These are phyloP conservation scores for Circaetus cinerascens DNA, from an alignment of 2,113 vertebrate genomes.

Conservation along the genomic window DNA sequence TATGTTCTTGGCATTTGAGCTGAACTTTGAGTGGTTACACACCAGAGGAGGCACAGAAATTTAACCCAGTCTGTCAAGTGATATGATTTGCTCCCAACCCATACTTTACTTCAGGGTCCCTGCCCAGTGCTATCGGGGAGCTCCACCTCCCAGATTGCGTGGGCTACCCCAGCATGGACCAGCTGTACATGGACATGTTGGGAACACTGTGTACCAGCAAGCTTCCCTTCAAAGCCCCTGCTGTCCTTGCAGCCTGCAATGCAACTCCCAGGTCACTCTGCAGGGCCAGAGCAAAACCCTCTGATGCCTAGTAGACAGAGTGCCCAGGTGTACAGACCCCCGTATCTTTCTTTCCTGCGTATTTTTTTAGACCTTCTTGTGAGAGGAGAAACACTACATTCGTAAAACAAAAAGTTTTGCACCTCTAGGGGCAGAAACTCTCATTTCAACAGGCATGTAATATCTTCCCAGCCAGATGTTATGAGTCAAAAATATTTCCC, in stretches of 20 bases:
- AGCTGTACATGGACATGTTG: accelerated
- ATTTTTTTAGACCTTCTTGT: not conserved
- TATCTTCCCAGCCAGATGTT: not conserved
- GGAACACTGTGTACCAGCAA: not conserved
- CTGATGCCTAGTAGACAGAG: not conserved
- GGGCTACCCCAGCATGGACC: not conserved
- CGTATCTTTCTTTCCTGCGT: not conserved
- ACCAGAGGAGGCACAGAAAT: not conserved
- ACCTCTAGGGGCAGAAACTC: not conserved
- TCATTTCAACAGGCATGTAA: not conserved
- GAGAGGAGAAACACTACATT: not conserved
- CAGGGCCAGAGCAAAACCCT: not conserved
- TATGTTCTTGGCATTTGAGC: not conserved
- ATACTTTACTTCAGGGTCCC: too few relatives aligned
- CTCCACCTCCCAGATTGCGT: not conserved
- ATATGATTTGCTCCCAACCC: not conserved
- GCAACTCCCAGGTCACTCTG: not conserved
- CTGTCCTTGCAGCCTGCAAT: not conserved
- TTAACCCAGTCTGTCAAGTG: not conserved
- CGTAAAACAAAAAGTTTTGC: not conserved
- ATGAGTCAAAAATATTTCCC: not conserved
- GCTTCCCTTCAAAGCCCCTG: not conserved
- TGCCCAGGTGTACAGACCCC: accelerated
- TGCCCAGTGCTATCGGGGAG: not conserved
- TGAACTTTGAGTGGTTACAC: not conserved